Percentiles rank a stretch among this genome's conserved stretches.
Evolutionary conservation across 53 echinoderm and acorn worm species (phyloP).

Genomic region (Patiria pectinifera): DNA sequence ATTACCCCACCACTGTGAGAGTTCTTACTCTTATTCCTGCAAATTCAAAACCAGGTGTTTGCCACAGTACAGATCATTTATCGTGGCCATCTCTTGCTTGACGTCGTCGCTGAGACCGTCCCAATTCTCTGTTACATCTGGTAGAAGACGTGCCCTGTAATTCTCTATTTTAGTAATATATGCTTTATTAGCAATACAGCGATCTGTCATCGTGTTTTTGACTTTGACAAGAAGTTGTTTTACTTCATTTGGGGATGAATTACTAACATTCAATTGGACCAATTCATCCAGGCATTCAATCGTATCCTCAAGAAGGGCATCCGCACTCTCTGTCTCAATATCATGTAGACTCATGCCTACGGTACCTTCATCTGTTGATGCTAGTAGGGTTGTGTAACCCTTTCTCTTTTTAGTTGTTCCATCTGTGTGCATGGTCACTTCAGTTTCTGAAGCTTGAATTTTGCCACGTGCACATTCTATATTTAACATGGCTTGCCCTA

Average conservation of each 20-base stretch:
- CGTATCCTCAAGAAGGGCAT: slow-evolving; percentile 26
- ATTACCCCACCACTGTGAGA: no score
- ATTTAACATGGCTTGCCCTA: slow-evolving; percentile 52
- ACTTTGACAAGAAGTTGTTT: slow-evolving; percentile 26
- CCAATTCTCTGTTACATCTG: slow-evolving; percentile 60
- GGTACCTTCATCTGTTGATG: slow-evolving; percentile 36
- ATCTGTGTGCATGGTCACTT: slow-evolving; percentile 41
- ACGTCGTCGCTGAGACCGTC: slow-evolving; percentile 20
- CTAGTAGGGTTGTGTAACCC: slow-evolving; percentile 25
- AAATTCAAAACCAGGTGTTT: slow-evolving; percentile 59
- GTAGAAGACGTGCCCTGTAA: slow-evolving; percentile 25
- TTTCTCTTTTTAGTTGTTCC: slow-evolving; percentile 61
- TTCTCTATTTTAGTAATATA: slow-evolving; percentile 56
- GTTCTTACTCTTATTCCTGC: no score
- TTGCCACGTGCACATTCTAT: slow-evolving; percentile 36
- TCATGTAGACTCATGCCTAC: slow-evolving; percentile 59
- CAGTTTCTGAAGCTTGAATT: slow-evolving; percentile 10
- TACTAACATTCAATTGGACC: not conserved
- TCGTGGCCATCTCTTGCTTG: slow-evolving; percentile 63
- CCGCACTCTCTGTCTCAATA: slow-evolving; percentile 53
- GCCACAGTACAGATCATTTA: slow-evolving; percentile 75
- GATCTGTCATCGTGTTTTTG: slow-evolving; percentile 68
- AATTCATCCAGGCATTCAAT: slow-evolving; percentile 48
- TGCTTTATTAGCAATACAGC: slow-evolving; percentile 55
- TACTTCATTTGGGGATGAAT: slow-evolving; percentile 21